phyloP scores from a whole-genome alignment of 2,797 vertebrate genomes.

The Erethizon dorsatum region DNA sequence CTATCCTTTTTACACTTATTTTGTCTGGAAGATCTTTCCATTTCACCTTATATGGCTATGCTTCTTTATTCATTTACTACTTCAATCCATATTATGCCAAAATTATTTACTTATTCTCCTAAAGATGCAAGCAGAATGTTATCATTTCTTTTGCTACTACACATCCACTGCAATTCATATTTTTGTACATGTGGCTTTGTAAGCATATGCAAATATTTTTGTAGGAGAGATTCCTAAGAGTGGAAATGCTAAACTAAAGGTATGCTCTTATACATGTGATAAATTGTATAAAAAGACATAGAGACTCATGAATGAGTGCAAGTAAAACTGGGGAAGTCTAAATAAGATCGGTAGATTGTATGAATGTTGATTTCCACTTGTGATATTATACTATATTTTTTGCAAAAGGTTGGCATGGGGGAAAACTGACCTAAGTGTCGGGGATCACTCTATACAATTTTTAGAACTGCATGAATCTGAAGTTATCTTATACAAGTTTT shows the following conservation, averaged over 20 bases:
- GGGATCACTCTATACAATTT: not conserved
- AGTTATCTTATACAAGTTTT: slow-evolving; percentile 25
- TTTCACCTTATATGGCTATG: not conserved
- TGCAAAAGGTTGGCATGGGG: not conserved
- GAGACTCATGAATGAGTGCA: not conserved
- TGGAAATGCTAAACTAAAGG: not conserved
- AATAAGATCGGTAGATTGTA: not conserved
- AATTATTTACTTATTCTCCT: slow-evolving; percentile 7
- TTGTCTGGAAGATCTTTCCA: not conserved
- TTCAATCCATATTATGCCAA: not conserved
- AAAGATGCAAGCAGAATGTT: not conserved
- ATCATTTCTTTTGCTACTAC: not conserved
- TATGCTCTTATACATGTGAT: not conserved
- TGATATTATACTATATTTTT: not conserved
- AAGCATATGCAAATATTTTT: slow-evolving; percentile 24
- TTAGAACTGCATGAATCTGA: not conserved
- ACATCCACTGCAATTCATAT: not conserved
- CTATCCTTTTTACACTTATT: not conserved
- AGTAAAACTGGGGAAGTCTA: not conserved
- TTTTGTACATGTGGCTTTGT: not conserved
- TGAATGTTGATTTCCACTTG: not conserved
- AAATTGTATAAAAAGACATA: slow-evolving; percentile 18
- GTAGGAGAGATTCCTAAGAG: not conserved
- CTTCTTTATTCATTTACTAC: slow-evolving; percentile 23
- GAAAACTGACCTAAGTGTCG: not conserved